A percentile compares a stretch with the other conserved stretches of the same genome.
Evolutionary conservation across 1,140 invertebrate genomes (phyloP).

Genomic region (Pantala flavescens): DNA sequence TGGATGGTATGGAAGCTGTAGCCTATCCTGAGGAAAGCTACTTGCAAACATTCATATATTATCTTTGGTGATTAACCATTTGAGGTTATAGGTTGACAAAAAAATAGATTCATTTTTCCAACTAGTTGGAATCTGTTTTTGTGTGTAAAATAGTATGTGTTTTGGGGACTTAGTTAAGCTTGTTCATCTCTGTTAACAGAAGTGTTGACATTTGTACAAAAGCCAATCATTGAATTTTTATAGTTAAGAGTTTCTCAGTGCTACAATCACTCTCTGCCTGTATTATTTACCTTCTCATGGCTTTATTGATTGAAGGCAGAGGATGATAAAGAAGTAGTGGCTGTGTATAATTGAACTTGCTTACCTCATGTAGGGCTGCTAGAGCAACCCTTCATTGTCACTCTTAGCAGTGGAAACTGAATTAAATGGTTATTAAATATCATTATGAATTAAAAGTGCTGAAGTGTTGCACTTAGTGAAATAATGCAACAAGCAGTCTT

Average conservation of each 20-base stretch:
- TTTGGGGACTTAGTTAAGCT: conserved; percentile 5
- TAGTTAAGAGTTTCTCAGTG: conserved; percentile 1
- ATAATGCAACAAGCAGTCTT: neutral
- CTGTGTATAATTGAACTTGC: neutral
- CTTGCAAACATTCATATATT: neutral
- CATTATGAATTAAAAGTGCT: neutral
- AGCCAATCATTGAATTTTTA: neutral
- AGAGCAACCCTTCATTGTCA: neutral
- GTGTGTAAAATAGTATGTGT: neutral
- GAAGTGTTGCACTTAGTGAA: neutral
- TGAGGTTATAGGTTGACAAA: neutral
- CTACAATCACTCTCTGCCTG: neutral
- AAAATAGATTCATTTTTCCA: neutral
- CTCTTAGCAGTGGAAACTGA: neutral
- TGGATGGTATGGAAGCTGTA: neutral
- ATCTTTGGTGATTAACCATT: neutral
- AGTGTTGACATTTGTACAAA: conserved; percentile 2
- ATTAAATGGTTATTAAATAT: neutral
- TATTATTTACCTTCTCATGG: neutral
- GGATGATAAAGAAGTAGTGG: neutral
- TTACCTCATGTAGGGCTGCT: neutral
- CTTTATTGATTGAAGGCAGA: neutral
- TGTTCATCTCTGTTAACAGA: neutral
- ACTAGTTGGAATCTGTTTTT: neutral
- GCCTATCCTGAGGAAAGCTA: neutral